These are phyloP conservation scores for Tiliqua scincoides DNA, from an alignment of 2,113 vertebrate genomes.

Conservation along the genomic window DNA sequence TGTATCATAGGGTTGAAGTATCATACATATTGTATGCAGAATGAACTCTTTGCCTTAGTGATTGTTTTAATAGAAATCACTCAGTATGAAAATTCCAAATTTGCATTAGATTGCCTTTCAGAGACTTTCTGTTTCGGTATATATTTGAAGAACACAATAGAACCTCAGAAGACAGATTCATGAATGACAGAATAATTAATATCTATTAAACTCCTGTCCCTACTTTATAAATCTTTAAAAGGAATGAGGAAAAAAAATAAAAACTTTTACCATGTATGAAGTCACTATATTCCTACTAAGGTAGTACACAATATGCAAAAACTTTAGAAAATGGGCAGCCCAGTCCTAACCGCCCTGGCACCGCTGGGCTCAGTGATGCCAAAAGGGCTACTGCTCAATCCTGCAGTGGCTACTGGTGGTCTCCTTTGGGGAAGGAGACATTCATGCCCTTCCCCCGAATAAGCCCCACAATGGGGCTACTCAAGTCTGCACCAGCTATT, in stretches of 20 bases:
- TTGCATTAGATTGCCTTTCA: constrained; percentile 43
- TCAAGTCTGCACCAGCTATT: too few species aligned
- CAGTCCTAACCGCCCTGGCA: too few species aligned
- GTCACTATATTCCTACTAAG: constrained; percentile 21
- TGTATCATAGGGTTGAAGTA: constrained; percentile 10
- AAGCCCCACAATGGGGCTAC: too few species aligned
- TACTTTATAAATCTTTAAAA: not conserved
- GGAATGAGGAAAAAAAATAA: not conserved
- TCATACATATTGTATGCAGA: constrained; percentile 41
- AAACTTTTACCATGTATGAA: constrained; percentile 16
- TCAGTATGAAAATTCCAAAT: constrained; percentile 43
- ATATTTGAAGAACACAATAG: constrained; percentile 24
- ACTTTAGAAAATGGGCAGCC: constrained; percentile 29
- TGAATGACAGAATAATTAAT: not conserved
- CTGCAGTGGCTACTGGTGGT: too few species aligned
- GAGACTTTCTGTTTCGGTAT: constrained; percentile 34
- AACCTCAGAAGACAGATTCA: not conserved
- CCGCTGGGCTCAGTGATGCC: too few species aligned
- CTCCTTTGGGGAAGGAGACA: too few species aligned
- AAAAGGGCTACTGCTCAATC: too few species aligned
- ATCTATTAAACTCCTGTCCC: not conserved
- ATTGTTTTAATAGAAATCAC: constrained; percentile 27
- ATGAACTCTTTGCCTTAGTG: constrained; percentile 10
- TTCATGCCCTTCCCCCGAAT: too few species aligned
- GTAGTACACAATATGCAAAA: not conserved